phyloP scores from a whole-genome alignment of 2,797 vertebrate genomes.

The Molothrus aeneus region DNA sequence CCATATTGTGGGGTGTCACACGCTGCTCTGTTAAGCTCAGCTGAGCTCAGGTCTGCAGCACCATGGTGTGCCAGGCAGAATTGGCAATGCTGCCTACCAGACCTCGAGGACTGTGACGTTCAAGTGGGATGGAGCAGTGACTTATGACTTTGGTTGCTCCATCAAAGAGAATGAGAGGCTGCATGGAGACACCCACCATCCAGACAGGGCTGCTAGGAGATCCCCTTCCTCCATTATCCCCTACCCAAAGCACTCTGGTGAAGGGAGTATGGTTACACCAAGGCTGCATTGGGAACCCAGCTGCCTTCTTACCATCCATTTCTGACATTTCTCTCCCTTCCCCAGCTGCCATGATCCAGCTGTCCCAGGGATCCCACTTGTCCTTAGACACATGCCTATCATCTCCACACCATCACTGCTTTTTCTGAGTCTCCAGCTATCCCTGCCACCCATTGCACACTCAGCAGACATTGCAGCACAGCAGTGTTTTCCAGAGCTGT shows the following conservation, averaged over 20 bases:
- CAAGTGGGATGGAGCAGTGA: neutral
- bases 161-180: neutral
- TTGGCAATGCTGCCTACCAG: fast-evolving
- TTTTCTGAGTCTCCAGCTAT: neutral
- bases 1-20: neutral
- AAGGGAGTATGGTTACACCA: neutral
- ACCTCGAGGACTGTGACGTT: neutral
- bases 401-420: neutral
- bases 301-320: neutral
- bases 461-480: neutral
- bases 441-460: neutral
- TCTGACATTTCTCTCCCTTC: neutral
- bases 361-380: neutral
- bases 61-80: neutral
- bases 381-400: neutral
- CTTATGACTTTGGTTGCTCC: neutral
- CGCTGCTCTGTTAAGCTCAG: neutral
- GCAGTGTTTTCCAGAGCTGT: neutral
- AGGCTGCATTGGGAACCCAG: neutral
- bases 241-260: neutral
- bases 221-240: neutral
- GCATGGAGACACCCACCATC: neutral
- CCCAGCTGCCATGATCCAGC: neutral
- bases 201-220: neutral
- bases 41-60: neutral